A percentile compares a stretch with the other conserved stretches of the same genome.
Evolutionary conservation across 2,113 vertebrate genomes (phyloP).

Genomic region (Echinops telfairi): DNA sequence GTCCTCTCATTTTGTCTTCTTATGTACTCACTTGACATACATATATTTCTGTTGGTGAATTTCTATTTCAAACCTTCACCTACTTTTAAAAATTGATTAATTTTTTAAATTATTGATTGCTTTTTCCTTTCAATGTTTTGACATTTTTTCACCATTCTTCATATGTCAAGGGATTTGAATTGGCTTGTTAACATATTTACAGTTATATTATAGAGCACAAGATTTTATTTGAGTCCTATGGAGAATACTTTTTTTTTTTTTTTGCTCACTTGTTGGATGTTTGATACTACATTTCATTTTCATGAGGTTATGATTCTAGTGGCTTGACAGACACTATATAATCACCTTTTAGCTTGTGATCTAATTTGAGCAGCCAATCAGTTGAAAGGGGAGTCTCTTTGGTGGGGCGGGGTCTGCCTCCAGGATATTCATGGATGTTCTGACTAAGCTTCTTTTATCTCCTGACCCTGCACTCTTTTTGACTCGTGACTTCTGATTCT

Average conservation of each 20-base stretch:
- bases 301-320: not conserved
- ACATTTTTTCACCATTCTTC: slow-evolving; percentile 24
- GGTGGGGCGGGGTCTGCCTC: not conserved
- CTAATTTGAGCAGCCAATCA: not conserved
- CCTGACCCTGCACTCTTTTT: not conserved
- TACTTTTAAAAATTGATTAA: not conserved
- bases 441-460: not conserved
- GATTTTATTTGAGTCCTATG: slow-evolving; percentile 15
- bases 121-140: slow-evolving; percentile 17
- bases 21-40: not conserved
- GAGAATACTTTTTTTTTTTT: not conserved
- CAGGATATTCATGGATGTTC: not conserved
- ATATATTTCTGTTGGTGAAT: not conserved
- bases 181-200: not conserved
- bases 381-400: not conserved
- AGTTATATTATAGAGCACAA: not conserved
- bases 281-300: not conserved
- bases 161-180: slow-evolving; percentile 13
- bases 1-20: not conserved
- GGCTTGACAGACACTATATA: not conserved
- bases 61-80: not conserved
- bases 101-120: not conserved
- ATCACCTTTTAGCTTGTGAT: not conserved
- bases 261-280: not conserved
- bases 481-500: not conserved